Evolutionary conservation across 2,888 invertebrate species (phyloP).

Genomic region (Yponomeuta malinellus): DNA sequence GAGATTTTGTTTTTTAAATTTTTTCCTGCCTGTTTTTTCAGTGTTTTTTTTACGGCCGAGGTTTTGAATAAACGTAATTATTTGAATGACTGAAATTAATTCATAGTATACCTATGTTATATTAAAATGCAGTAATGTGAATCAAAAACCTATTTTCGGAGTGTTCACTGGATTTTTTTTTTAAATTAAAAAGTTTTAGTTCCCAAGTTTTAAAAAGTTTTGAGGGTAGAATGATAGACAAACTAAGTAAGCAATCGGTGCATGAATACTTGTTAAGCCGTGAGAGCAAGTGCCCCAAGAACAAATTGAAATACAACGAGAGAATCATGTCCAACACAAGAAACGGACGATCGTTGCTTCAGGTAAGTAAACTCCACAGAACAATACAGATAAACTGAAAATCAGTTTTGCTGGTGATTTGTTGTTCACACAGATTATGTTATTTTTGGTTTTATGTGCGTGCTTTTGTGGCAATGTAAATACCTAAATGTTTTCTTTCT

Average conservation of each 20-base stretch:
- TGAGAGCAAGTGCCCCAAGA: conserved; percentile 40
- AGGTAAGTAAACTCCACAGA: conserved; percentile 39
- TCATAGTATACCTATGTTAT: no score
- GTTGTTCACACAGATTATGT: no score
- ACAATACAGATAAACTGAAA: not conserved
- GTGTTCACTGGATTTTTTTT: not conserved
- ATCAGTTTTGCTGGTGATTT: no score
- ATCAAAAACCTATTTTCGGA: not conserved
- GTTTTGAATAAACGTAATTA: no score
- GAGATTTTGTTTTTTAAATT: not conserved
- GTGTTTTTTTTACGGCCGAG: not conserved
- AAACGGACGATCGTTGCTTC: conserved; percentile 50
- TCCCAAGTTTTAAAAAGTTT: not conserved
- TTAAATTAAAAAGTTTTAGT: not conserved
- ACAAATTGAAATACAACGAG: conserved; percentile 40
- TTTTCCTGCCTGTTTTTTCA: not conserved
- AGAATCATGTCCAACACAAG: conserved; percentile 42
- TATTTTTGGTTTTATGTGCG: no score
- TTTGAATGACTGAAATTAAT: no score
- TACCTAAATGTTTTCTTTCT: no score
- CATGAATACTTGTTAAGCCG: conserved; percentile 54
- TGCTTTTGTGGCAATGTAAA: no score
- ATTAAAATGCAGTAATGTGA: no score
- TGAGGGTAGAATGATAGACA: conserved; percentile 44
- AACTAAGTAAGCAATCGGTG: conserved; percentile 51